Conservation (phyloP, 2,797 vertebrate species). For the Acanthurus leucopareius region DNA sequence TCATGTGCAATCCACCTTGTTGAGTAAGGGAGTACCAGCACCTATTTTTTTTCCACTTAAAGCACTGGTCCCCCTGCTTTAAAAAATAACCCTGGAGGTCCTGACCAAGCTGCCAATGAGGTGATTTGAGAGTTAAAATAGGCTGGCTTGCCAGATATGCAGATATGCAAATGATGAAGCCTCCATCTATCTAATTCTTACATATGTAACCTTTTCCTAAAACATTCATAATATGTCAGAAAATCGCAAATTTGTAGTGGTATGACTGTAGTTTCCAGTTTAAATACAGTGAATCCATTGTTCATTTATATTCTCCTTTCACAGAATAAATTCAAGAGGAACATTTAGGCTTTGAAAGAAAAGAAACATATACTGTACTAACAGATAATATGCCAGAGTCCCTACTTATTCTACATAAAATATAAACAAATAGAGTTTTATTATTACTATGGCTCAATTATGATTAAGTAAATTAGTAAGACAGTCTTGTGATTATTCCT, state of each 20-base stretch:
- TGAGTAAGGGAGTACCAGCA: no score
- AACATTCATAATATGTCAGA: neutral
- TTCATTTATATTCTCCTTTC: neutral
- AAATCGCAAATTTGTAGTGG: no score
- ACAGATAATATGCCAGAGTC: constrained; percentile 18
- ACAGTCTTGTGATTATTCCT: constrained; percentile 11
- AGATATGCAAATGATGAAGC: no score
- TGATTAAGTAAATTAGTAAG: constrained; percentile 76
- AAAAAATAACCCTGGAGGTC: no score
- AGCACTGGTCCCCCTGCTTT: no score
- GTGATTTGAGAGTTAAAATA: no score
- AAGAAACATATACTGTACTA: neutral
- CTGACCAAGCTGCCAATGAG: no score
- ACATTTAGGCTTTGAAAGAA: neutral
- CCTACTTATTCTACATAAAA: constrained; percentile 51
- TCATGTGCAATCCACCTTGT: no score
- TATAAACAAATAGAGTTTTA: constrained; percentile 35
- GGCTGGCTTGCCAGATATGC: neutral
- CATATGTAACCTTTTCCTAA: neutral
- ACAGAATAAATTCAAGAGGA: neutral
- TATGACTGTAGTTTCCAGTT: neutral
- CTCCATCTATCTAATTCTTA: neutral
- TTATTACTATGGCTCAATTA: constrained; percentile 66
- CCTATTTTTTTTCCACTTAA: no score
- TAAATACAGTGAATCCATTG: neutral